Conservation (phyloP, 1,140 invertebrate species). For the Drosophila miranda region DNA sequence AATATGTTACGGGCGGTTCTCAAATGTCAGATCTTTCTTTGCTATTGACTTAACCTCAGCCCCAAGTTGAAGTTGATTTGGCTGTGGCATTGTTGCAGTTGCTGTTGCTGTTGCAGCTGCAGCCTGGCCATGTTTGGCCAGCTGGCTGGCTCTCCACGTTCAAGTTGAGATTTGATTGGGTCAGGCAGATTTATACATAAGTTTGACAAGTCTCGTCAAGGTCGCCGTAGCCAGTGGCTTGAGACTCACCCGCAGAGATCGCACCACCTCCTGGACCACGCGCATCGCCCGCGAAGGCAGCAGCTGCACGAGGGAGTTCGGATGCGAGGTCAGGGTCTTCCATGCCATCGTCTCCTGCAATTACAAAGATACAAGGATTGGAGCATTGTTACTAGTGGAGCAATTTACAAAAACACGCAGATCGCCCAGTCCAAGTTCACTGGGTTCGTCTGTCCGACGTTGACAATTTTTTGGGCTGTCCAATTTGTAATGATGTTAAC, state of each 20-base stretch:
- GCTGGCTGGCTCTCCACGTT: constrained; percentile 14
- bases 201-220: constrained; percentile 12
- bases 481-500: constrained; percentile 54
- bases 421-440: constrained; percentile 52
- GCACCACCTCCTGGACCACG: constrained; percentile 81
- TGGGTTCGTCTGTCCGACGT: constrained; percentile 14
- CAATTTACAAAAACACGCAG: background rate
- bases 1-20: constrained; percentile 6
- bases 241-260: constrained; percentile 75
- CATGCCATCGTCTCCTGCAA: constrained; percentile 81
- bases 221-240: constrained; percentile 5
- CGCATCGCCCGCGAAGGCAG: constrained; percentile 80
- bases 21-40: constrained; percentile 59
- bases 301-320: constrained; percentile 78
- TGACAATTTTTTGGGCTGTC: constrained; percentile 61
- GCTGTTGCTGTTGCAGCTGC: constrained; percentile 29
- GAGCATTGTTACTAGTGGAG: background rate
- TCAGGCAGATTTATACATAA: no score
- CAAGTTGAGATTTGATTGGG: constrained; percentile 51
- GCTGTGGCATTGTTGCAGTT: no score
- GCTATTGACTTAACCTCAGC: constrained; percentile 67
- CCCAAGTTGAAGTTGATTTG: background rate
- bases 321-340: constrained; percentile 81
- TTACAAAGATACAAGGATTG: constrained; percentile 20
- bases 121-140: constrained; percentile 37